Conservation (phyloP, 2,888 invertebrate genomes). For the Tetragnatha montana region DNA sequence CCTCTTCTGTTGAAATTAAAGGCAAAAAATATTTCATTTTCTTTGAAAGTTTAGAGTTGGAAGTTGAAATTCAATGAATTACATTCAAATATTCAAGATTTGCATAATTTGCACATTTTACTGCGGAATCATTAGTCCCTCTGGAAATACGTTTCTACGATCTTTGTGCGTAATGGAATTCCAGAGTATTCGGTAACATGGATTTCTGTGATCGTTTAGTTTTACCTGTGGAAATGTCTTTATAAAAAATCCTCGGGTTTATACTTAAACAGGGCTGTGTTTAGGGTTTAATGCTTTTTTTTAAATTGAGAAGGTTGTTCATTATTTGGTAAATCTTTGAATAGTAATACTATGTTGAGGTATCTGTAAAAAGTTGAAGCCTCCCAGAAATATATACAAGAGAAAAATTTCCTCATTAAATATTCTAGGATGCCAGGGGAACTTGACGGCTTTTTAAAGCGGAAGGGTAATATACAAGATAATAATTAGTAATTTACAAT, state of each 20-base stretch:
- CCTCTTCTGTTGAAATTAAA: slow-evolving; percentile 3
- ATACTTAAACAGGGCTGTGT: not conserved
- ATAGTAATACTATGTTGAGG: no score
- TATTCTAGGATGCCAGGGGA: no score
- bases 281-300: not conserved
- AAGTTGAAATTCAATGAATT: slow-evolving; percentile 10
- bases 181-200: not conserved
- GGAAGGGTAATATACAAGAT: no score
- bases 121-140: slow-evolving; percentile 16
- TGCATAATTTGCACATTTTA: slow-evolving; percentile 34
- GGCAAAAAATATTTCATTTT: slow-evolving; percentile 6
- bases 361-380: no score
- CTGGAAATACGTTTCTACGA: slow-evolving; percentile 7
- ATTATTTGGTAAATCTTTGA: no score
- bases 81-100: slow-evolving; percentile 6
- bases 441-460: no score
- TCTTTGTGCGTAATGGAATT: slow-evolving; percentile 8
- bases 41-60: not conserved
- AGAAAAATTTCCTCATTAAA: no score
- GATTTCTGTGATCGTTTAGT: not conserved
- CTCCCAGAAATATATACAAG: no score
- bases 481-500: no score
- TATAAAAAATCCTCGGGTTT: not conserved
- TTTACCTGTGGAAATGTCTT: not conserved
- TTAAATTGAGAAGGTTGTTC: no score